Percentiles rank a stretch among this genome's conserved stretches.
phyloP scores from a whole-genome alignment of 2,888 invertebrate species.

The Drosophila buzzatii region DNA sequence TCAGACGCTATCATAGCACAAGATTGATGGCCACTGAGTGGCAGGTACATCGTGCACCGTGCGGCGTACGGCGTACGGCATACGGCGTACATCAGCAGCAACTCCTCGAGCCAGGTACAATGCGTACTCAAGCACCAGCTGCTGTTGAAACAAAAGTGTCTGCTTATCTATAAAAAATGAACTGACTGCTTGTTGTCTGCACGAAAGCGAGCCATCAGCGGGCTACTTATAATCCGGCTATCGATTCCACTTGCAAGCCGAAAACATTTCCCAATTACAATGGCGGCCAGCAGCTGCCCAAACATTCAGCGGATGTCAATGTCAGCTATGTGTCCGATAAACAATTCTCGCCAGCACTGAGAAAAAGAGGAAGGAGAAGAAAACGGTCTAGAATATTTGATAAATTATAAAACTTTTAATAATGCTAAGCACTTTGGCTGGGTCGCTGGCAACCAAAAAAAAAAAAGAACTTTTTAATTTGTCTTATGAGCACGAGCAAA shows the following conservation, averaged over 20 bases:
- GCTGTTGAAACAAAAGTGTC: constrained; percentile 49
- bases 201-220: constrained; percentile 7
- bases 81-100: constrained; percentile 9
- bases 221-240: constrained; percentile 57
- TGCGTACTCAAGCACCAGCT: constrained; percentile 21
- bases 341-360: constrained; percentile 48
- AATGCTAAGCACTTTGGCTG: constrained; percentile 63
- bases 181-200: constrained; percentile 30
- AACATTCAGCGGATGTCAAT: constrained; percentile 41
- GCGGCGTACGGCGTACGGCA: neutral
- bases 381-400: constrained; percentile 58
- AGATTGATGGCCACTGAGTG: constrained; percentile 68
- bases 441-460: constrained; percentile 23
- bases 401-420: constrained; percentile 79
- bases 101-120: constrained; percentile 2
- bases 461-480: constrained; percentile 72
- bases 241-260: constrained; percentile 48
- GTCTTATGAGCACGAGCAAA: constrained; percentile 51
- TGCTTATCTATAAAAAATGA: constrained; percentile 73
- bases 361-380: neutral
- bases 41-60: constrained; percentile 51
- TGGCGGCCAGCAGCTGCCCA: constrained; percentile 36
- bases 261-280: constrained; percentile 62
- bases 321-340: constrained; percentile 60
- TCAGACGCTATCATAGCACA: constrained; percentile 72